Percentiles rank a stretch among this genome's conserved stretches.
These are phyloP conservation scores for Agrochola lota DNA, from an alignment of 2,888 invertebrate species.

Conservation along the genomic window DNA sequence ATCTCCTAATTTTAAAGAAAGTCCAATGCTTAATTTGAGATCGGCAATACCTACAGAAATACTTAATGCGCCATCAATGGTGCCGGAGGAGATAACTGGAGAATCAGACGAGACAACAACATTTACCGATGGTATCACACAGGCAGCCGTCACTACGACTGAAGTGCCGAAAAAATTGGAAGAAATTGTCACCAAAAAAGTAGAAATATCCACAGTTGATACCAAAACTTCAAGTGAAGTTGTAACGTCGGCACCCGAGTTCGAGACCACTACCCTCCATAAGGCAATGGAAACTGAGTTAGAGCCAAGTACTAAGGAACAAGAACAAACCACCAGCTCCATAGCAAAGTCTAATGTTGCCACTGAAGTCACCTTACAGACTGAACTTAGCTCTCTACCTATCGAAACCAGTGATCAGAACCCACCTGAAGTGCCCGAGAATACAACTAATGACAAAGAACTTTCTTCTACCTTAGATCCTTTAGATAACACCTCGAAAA, in stretches of 20 bases:
- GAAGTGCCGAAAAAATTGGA: constrained; percentile 53
- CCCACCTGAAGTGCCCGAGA: constrained; percentile 81
- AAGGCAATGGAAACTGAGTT: constrained; percentile 57
- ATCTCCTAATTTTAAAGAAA: constrained; percentile 73
- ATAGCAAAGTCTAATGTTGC: constrained; percentile 78
- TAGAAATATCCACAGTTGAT: constrained; percentile 21
- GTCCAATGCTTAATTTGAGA: constrained; percentile 81
- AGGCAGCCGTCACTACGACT: constrained; percentile 55
- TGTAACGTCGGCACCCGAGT: constrained; percentile 52
- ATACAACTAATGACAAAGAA: constrained; percentile 73
- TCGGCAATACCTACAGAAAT: constrained; percentile 85
- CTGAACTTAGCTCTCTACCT: constrained; percentile 85
- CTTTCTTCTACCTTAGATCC: constrained; percentile 73
- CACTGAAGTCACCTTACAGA: constrained; percentile 84
- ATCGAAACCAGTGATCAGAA: constrained; percentile 88
- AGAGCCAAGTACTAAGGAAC: constrained; percentile 66
- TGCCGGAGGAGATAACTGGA: constrained; percentile 76
- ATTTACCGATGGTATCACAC: constrained; percentile 17
- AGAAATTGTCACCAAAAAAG: constrained; percentile 53
- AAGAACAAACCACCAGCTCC: constrained; percentile 75
- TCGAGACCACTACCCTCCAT: constrained; percentile 58
- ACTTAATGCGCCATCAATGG: constrained; percentile 76
- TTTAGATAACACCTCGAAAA: constrained; percentile 70
- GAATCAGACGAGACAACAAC: constrained; percentile 71
- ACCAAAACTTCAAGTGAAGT: constrained; percentile 59